These are phyloP conservation scores for Diorhabda sublineata DNA, from an alignment of 1,140 invertebrate genomes.

Conservation along the genomic window DNA sequence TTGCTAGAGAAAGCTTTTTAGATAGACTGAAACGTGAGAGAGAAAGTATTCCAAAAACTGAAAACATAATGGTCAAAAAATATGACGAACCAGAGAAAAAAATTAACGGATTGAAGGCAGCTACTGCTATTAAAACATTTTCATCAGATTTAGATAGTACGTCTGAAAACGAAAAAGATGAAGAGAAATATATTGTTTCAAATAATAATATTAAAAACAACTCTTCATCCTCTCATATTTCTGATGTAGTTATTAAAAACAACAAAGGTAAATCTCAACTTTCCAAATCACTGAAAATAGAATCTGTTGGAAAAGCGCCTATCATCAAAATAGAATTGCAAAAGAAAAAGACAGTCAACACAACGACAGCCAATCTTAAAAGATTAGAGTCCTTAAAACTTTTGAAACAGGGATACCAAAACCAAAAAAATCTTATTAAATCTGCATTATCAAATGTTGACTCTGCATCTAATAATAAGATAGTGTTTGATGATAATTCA, in stretches of 20 bases:
- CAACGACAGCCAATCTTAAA: slow-evolving; percentile 50
- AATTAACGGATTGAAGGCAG: background rate
- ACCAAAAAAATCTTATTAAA: slow-evolving; percentile 55
- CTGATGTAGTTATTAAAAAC: slow-evolving; percentile 30
- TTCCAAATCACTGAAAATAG: slow-evolving; percentile 20
- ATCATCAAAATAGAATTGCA: slow-evolving; percentile 18
- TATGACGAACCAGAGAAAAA: background rate
- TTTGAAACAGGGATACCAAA: slow-evolving; percentile 53
- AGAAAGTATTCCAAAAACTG: slow-evolving; percentile 17
- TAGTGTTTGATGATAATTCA: slow-evolving; percentile 53
- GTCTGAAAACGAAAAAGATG: slow-evolving; percentile 4
- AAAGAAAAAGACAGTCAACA: slow-evolving; percentile 22
- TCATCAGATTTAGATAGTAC: slow-evolving; percentile 5
- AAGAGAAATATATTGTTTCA: slow-evolving; percentile 3
- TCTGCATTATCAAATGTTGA: slow-evolving; percentile 55
- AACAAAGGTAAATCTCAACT: slow-evolving; percentile 27
- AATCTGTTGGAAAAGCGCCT: slow-evolving; percentile 23
- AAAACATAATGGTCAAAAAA: slow-evolving; percentile 1
- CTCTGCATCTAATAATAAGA: slow-evolving; percentile 53
- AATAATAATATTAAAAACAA: slow-evolving; percentile 8
- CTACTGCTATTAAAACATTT: background rate
- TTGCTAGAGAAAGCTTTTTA: slow-evolving; percentile 47
- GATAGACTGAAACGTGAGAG: slow-evolving; percentile 45
- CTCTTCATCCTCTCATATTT: slow-evolving; percentile 18
- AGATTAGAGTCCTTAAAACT: slow-evolving; percentile 55